Evolutionary conservation across 2,797 vertebrate genomes (phyloP).

Genomic region (Tenualosa thibaudeaui): DNA sequence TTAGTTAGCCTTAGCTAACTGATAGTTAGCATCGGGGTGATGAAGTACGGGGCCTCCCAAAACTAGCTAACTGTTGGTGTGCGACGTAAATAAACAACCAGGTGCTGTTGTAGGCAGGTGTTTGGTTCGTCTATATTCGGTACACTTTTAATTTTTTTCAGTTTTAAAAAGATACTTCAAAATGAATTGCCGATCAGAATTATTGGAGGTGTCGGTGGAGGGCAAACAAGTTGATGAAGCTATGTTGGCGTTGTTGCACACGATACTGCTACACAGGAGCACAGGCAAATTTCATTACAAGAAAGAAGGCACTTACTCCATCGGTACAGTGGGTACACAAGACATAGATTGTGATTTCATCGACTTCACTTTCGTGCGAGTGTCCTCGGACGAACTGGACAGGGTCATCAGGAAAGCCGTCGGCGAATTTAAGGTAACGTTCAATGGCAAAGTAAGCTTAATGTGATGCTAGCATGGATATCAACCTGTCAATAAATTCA

Average conservation of each 20-base stretch:
- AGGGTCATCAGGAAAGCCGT: conserved; percentile 89
- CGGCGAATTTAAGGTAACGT: conserved; percentile 86
- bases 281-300: conserved; percentile 99
- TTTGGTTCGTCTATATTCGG: no score
- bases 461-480: neutral
- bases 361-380: conserved; percentile 90
- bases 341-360: conserved; percentile 98
- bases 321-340: conserved; percentile 92
- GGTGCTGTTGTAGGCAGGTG: neutral
- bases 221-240: conserved; percentile 95
- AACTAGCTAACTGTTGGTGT: neutral
- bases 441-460: no score
- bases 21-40: no score
- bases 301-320: conserved; percentile 97
- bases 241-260: conserved; percentile 89
- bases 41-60: neutral
- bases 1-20: neutral
- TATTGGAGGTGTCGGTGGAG: conserved; percentile 94
- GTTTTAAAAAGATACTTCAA: conserved; percentile 27
- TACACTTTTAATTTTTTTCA: neutral
- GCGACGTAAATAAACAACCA: neutral
- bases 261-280: conserved; percentile 92
- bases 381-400: conserved; percentile 95
- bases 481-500: neutral
- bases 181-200: conserved; percentile 97